phyloP scores from a whole-genome alignment of 2,113 vertebrate species.

The Ailuropoda melanoleuca region DNA sequence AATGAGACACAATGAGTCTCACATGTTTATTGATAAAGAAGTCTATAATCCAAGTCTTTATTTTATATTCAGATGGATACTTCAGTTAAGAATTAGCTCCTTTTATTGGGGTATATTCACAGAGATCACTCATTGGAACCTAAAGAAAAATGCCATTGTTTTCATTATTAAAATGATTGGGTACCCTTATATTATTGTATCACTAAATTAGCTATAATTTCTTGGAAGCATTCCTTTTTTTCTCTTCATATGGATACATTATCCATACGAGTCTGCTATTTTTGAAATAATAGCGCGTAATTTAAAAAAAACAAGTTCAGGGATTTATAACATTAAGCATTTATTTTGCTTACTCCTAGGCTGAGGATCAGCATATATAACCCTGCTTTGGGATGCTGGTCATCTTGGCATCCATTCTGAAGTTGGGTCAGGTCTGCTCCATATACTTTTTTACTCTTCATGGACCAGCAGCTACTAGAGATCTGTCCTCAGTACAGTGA shows the following conservation, averaged over 20 bases:
- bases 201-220: background rate
- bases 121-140: background rate
- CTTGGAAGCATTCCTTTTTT: background rate
- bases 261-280: background rate
- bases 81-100: background rate
- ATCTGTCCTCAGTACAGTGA: background rate
- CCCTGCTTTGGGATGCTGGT: background rate
- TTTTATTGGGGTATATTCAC: background rate
- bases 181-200: background rate
- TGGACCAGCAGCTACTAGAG: background rate
- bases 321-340: background rate
- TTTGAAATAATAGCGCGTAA: background rate
- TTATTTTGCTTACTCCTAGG: background rate
- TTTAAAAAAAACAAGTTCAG: background rate
- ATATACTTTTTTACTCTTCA: background rate
- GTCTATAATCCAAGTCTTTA: background rate
- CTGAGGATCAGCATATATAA: background rate
- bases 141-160: background rate
- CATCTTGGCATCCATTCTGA: background rate
- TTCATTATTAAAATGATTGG: background rate
- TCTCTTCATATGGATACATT: background rate
- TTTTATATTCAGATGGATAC: background rate
- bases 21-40: background rate
- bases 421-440: background rate
- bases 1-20: background rate